Conservation (phyloP, 2,113 vertebrate species). For the Craseonycteris thonglongyai region DNA sequence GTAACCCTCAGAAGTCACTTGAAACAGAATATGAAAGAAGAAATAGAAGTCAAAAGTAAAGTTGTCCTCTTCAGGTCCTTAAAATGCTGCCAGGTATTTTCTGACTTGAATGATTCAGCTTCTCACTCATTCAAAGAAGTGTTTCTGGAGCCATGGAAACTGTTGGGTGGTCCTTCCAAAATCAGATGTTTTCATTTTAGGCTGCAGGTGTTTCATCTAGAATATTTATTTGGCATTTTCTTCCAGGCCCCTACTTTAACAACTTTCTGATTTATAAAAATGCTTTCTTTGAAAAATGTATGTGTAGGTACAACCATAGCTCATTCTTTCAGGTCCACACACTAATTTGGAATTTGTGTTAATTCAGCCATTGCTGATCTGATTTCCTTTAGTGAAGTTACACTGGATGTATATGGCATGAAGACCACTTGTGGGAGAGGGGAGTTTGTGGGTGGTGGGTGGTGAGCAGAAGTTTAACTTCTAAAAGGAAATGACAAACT, state of each 20-base stretch:
- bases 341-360: not conserved
- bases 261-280: not conserved
- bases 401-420: not conserved
- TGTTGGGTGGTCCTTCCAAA: not conserved
- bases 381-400: not conserved
- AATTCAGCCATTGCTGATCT: not conserved
- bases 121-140: not conserved
- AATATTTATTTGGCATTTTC: not conserved
- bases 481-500: not conserved
- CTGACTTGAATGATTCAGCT: too few relatives aligned
- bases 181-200: not conserved
- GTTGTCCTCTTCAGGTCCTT: too few relatives aligned
- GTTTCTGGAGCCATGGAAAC: not conserved
- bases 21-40: not conserved
- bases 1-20: not conserved
- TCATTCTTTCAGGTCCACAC: not conserved
- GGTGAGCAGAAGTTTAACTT: not conserved
- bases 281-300: not conserved
- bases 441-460: not conserved
- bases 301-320: not conserved
- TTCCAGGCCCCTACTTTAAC: not conserved
- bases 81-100: not conserved
- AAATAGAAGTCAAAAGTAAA: not conserved
- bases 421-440: not conserved
- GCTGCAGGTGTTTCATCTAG: not conserved